Base-by-base conservation (phyloP, 1,140 invertebrate species). In the Psix sp. region DNA sequence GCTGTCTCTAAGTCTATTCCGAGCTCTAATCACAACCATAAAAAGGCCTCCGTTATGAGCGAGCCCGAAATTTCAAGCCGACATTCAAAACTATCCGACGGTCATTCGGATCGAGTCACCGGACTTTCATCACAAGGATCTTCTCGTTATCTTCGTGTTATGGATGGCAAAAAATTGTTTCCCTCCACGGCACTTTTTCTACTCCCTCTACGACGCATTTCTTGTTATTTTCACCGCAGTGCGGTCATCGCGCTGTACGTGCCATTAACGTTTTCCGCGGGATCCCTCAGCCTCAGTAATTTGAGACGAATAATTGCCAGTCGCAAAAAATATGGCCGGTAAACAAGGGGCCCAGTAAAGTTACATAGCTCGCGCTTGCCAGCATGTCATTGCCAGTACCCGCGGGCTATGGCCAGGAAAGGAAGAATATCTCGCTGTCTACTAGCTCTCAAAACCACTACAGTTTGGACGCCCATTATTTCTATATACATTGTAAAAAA, bases 251-350 rank as follows among this genome's bases (percentile, higher is more conserved):
- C 9, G 46, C 18, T 52, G 52, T 67, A 59, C 29, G 67, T 57
- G 35, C 57, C 52, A 73, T 73, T 77, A 77, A 77, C 76, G 80
- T 83, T 83, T 79, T 84, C 79, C 77, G 67, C 76, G 76, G 60
- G 65, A 73, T 63, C 74, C 48, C 48, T 54, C 63, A 51, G 65
- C 73, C 59, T 65, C 72, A 49, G 82, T 80, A 82, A 84, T 85
- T 84, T 78, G 67, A 80, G 76, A 78, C 74, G 76, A 82, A 84
- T 83, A 82, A 85, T 85, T 80, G 82, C 75, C 77, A 77, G 70
- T 68, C 74, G 54, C 74, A 81, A 83, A 83, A 83, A 82, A 82
- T 81, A 82, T 68, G 74, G 63, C 56, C 74, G 60, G 79, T 76
- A 77, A 76, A 77, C 76, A 71, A 75, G 77, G 68, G 72, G 57